Evolutionary conservation across 2,797 vertebrate species (phyloP), one percentile per base, ranked within the genome.

Genomic region (Sebastes alutus): DNA sequence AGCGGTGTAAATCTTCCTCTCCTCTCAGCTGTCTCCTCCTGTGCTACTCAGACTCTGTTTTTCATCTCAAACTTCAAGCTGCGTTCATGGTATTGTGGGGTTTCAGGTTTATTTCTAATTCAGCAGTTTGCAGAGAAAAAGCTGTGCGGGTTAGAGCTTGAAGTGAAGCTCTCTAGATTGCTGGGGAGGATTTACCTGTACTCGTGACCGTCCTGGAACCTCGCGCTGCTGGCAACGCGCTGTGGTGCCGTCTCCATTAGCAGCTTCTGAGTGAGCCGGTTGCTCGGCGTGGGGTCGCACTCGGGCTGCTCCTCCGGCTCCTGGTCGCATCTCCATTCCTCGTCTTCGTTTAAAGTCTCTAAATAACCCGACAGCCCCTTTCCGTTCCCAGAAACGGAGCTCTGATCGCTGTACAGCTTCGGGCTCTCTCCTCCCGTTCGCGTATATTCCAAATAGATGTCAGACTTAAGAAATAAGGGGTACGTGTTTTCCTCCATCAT

Each of bases 401-500:
- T 97, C 10, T 97, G 98, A 87, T 98, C 96, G 0, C 96, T 96
- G 81, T 94, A 96, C 77, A 95, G 94, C 93, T 98, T 98, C 0
- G 99, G 99, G 93, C 98, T 99, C 94, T 99, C 98, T 5, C 97
- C 96, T 32, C 97, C 98, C 69, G 97, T 97, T 91, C 95, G 94
- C 0, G 98, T 97, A 81, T 99, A 98, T 90, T 99, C 98, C 96
- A 99, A 96, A 94, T 99, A 99, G 88, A 98, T 97, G 94, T 99
- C 98, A 0, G 98, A 99, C 93, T 98, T 99, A 10, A 99, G 97
- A 91, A 99, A 99, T 66, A 98, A 94, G 30, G 98, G 99, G 81
- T 99, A 99, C 63, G 97, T 98, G 93, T 98, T 99, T 77, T 98
- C 98, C 93, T 99, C 99, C 91, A 99, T 98, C 94, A 97, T 96